A percentile compares a stretch with the other conserved stretches of the same genome.
These are phyloP conservation scores for Callinectes sapidus DNA, from an alignment of 2,888 invertebrate species.

Conservation along the genomic window DNA sequence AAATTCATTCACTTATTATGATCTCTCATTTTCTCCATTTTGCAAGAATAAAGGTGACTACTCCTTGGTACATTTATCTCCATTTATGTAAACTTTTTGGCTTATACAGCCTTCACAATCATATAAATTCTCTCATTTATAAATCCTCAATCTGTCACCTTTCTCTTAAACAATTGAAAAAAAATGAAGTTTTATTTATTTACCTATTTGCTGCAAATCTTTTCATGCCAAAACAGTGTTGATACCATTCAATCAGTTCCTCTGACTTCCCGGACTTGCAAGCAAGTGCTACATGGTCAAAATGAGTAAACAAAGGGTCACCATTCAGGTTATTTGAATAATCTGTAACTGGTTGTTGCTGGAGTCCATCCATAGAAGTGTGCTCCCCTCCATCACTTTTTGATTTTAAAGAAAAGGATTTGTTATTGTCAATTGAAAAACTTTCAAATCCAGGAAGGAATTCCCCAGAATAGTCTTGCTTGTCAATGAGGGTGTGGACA, in stretches of 20 bases:
- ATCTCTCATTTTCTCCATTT: neutral
- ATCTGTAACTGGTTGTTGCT: neutral
- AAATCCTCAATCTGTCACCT: neutral
- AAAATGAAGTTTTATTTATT: neutral
- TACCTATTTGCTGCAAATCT: conserved; percentile 74
- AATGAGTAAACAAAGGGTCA: conserved; percentile 72
- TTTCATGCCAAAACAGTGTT: conserved; percentile 76
- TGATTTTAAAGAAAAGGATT: neutral
- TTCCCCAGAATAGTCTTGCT: conserved; percentile 75
- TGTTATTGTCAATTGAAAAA: neutral
- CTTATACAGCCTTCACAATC: neutral
- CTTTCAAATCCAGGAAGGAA: conserved; percentile 76
- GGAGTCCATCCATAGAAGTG: neutral
- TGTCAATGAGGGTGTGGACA: conserved; percentile 77
- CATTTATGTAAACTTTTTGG: neutral
- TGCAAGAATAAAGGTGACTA: neutral
- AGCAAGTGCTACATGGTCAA: conserved; percentile 77
- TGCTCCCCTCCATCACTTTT: neutral
- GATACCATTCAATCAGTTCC: conserved; percentile 76
- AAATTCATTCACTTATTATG: neutral
- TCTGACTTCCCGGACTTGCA: conserved; percentile 75
- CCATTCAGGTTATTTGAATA: neutral
- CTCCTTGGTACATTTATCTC: neutral
- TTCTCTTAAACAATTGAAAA: neutral
- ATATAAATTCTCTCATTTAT: neutral